Percentiles rank a stretch among this genome's conserved stretches.
Evolutionary conservation across 2,797 vertebrate species (phyloP).

Genomic region (Enteromius paludinosus): DNA sequence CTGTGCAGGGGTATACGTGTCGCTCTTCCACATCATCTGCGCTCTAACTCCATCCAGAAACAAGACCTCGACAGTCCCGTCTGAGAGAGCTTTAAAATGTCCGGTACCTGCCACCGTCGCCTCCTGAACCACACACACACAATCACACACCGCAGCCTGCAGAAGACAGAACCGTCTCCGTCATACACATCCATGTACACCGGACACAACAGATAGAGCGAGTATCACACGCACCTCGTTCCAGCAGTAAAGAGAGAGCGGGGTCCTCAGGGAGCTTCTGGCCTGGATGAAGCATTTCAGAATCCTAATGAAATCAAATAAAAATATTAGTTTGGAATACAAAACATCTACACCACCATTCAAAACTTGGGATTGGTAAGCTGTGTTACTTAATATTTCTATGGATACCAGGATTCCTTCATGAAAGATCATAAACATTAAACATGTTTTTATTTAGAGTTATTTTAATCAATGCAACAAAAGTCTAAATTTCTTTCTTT

Average conservation of each 20-base stretch:
- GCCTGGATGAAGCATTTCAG: conserved; percentile 70
- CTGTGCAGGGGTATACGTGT: conserved; percentile 24
- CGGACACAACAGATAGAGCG: too few species aligned
- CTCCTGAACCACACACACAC: conserved; percentile 29
- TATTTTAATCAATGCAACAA: not conserved
- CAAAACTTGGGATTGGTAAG: not conserved
- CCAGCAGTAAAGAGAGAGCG: conserved; percentile 69
- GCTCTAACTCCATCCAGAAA: conserved; percentile 50
- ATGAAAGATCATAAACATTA: too few species aligned
- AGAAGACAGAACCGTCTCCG: conserved; percentile 5
- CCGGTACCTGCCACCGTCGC: conserved; percentile 17
- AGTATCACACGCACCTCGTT: conserved; percentile 58
- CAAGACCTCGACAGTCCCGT: conserved; percentile 49
- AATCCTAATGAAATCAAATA: conserved; percentile 67
- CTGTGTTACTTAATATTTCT: not conserved
- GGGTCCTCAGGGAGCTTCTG: conserved; percentile 64
- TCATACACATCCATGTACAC: not conserved
- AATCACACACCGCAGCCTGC: conserved; percentile 11
- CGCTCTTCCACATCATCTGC: conserved; percentile 48
- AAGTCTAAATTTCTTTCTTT: not conserved
- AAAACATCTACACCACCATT: not conserved
- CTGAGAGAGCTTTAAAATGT: conserved; percentile 47
- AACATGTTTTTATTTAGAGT: not conserved
- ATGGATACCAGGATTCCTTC: not conserved
- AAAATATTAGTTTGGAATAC: not conserved